Conservation (phyloP, 2,113 vertebrate species). For the Columba janthina region DNA sequence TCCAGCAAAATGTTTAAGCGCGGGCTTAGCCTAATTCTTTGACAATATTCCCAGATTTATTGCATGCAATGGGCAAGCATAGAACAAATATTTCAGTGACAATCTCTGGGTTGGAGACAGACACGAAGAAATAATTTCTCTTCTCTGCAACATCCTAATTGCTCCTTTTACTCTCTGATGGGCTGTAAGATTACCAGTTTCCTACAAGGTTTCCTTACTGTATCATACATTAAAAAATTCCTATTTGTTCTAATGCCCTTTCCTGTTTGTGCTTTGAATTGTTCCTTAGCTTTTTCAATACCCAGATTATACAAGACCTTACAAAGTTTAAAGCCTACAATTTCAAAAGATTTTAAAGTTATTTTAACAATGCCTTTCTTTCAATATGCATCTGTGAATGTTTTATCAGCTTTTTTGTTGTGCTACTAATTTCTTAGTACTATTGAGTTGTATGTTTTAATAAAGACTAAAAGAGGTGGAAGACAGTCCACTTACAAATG, state of each 20-base stretch:
- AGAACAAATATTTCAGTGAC: constrained; percentile 16
- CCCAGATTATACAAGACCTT: not conserved
- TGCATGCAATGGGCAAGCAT: constrained; percentile 21
- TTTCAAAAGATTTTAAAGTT: not conserved
- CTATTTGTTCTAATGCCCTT: not conserved
- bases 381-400: not conserved
- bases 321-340: not conserved
- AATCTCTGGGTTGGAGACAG: not conserved
- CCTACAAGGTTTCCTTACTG: not conserved
- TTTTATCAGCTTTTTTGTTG: not conserved
- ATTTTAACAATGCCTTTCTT: not conserved
- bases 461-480: constrained; percentile 23
- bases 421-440: not conserved
- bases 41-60: constrained; percentile 54
- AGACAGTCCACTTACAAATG: constrained; percentile 8
- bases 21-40: constrained; percentile 11
- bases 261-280: not conserved
- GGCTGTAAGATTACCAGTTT: not conserved
- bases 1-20: constrained; percentile 34
- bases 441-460: constrained; percentile 12
- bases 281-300: not conserved
- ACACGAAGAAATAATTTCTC: constrained; percentile 11
- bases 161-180: not conserved
- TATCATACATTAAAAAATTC: not conserved
- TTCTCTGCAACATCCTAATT: constrained; percentile 15